A percentile compares a stretch with the other conserved stretches of the same genome.
Evolutionary conservation across 2,113 vertebrate genomes (phyloP).

Genomic region (Ranitomeya variabilis): DNA sequence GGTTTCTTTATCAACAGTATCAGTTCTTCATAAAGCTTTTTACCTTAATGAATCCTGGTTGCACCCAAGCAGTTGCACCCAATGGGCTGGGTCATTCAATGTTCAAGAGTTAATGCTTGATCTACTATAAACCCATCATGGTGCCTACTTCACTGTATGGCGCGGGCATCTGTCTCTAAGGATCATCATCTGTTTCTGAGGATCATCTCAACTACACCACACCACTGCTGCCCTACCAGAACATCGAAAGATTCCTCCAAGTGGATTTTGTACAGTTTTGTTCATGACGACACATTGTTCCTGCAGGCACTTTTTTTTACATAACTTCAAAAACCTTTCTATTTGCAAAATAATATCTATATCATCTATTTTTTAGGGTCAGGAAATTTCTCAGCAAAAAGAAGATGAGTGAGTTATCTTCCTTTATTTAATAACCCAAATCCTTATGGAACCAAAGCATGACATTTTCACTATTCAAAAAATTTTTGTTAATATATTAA

Average conservation of each 20-base stretch:
- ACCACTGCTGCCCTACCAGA: background rate
- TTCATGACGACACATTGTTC: background rate
- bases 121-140: too few relatives aligned
- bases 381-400: conserved; percentile 50
- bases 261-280: background rate
- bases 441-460: conserved; percentile 5
- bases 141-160: background rate
- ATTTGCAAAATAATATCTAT: conserved; percentile 48
- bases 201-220: background rate
- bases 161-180: background rate
- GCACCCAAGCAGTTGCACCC: too few relatives aligned
- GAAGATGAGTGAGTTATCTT: conserved; percentile 57
- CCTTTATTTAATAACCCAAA: conserved; percentile 48
- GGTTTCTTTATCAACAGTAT: too few relatives aligned
- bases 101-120: background rate
- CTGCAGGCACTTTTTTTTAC: background rate
- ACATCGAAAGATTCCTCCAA: background rate
- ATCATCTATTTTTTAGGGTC: conserved; percentile 53
- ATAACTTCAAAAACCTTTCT: background rate
- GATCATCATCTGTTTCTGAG: background rate
- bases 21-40: too few relatives aligned
- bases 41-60: too few relatives aligned
- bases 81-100: background rate
- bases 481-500: conserved; percentile 45
- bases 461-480: conserved; percentile 34